These are phyloP conservation scores for Grallaria varia DNA, from an alignment of 2,113 vertebrate genomes.

Conservation along the genomic window DNA sequence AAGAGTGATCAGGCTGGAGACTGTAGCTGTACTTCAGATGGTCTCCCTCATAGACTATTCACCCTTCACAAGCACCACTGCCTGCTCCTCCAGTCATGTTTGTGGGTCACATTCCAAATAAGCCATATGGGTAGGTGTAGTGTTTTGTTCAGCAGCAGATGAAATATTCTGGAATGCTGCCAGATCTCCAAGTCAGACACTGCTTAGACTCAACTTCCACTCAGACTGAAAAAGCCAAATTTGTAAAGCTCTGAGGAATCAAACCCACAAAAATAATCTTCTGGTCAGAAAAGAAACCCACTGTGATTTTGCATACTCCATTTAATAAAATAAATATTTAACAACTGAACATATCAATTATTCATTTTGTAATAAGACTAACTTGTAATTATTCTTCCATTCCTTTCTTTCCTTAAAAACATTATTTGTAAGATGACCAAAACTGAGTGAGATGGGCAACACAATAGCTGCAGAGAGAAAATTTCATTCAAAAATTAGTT, in stretches of 20 bases:
- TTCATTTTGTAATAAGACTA: constrained; percentile 31
- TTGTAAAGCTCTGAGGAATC: constrained; percentile 9
- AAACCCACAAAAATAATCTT: constrained; percentile 10
- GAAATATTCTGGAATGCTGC: constrained; percentile 25
- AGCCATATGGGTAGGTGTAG: constrained; percentile 22
- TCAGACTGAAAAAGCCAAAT: neutral
- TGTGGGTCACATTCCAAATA: constrained; percentile 11
- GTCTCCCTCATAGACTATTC: neutral
- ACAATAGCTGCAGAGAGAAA: neutral
- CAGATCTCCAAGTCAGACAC: neutral
- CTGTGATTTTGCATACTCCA: neutral
- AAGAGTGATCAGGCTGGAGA: neutral
- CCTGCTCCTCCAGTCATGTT: neutral
- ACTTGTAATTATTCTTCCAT: constrained; percentile 18
- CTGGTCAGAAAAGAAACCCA: neutral
- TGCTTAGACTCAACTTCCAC: neutral
- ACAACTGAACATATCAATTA: constrained; percentile 37
- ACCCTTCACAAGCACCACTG: neutral
- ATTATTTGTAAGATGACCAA: neutral
- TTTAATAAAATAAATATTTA: constrained; percentile 68
- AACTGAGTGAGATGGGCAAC: neutral
- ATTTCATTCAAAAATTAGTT: neutral
- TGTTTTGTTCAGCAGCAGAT: constrained; percentile 14
- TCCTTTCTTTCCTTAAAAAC: neutral
- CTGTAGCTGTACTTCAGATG: neutral